phyloP scores from a whole-genome alignment of 2,113 vertebrate species.

The Euleptes europaea region DNA sequence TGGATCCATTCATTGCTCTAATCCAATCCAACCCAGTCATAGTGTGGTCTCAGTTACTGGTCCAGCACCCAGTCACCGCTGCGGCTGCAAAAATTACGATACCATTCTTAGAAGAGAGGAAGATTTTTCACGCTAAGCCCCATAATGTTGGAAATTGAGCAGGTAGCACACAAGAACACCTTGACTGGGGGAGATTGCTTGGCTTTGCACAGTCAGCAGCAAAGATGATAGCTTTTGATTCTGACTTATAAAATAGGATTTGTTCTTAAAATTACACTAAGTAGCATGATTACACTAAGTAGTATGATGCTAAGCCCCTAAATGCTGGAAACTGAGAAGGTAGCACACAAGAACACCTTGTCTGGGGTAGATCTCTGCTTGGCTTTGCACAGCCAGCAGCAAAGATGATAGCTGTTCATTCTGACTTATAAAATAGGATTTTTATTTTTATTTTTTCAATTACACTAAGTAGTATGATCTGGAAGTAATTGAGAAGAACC shows the following conservation, averaged over 20 bases:
- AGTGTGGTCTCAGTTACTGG: too few relatives aligned
- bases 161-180: not conserved
- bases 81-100: too few relatives aligned
- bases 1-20: too few relatives aligned
- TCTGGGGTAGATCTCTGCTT: not conserved
- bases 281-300: slow-evolving; percentile 37
- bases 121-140: not conserved
- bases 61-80: too few relatives aligned
- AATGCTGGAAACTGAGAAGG: not conserved
- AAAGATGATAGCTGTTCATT: slow-evolving; percentile 49
- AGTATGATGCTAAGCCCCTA: slow-evolving; percentile 30
- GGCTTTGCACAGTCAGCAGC: slow-evolving; percentile 35
- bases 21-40: too few relatives aligned
- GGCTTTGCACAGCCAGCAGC: slow-evolving; percentile 36
- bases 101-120: not conserved
- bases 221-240: slow-evolving; percentile 50
- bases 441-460: not conserved
- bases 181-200: not conserved
- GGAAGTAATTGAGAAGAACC: slow-evolving; percentile 56
- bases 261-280: not conserved
- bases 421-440: slow-evolving; percentile 43
- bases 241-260: slow-evolving; percentile 43
- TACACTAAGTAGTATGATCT: slow-evolving; percentile 46
- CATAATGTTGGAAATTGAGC: not conserved
- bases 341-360: not conserved